Evolutionary conservation across 1,140 invertebrate genomes (phyloP).

Genomic region (Proctacanthus coquilletti): DNA sequence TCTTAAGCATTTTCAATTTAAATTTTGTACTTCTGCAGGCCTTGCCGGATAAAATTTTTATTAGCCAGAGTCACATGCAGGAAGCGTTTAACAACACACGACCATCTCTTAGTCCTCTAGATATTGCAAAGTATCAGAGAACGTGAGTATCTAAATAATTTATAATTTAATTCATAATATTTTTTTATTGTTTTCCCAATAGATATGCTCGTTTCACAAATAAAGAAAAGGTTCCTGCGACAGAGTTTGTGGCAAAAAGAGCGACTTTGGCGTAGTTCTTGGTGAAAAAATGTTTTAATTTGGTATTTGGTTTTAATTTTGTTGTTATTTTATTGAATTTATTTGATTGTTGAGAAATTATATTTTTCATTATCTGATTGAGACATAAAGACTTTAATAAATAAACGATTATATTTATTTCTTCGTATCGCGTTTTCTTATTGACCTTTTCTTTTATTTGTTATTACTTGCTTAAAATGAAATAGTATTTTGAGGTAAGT

Average conservation of each 20-base stretch:
- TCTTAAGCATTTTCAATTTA: background rate
- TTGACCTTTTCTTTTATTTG: background rate
- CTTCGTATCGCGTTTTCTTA: background rate
- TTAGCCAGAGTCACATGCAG: conserved; percentile 23
- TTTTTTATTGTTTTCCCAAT: background rate
- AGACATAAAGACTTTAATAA: background rate
- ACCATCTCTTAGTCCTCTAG: conserved; percentile 18
- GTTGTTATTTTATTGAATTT: too few relatives aligned
- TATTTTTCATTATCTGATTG: background rate
- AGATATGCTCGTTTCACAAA: conserved; percentile 26
- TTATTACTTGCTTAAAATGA: background rate
- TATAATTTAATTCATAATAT: background rate
- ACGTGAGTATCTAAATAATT: conserved; percentile 17
- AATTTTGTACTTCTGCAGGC: conserved; percentile 12
- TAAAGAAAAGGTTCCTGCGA: conserved; percentile 22
- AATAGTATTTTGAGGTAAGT: too few relatives aligned
- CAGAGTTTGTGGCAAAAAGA: conserved; percentile 24
- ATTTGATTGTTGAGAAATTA: background rate
- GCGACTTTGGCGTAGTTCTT: conserved; percentile 20
- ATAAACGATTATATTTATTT: background rate
- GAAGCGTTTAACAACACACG: conserved; percentile 20
- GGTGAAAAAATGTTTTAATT: background rate
- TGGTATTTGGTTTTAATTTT: background rate
- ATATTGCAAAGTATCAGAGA: conserved; percentile 23
- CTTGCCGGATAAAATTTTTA: conserved; percentile 21